Base-by-base conservation (phyloP, 2,113 vertebrate genomes). In the Mustela nigripes region DNA sequence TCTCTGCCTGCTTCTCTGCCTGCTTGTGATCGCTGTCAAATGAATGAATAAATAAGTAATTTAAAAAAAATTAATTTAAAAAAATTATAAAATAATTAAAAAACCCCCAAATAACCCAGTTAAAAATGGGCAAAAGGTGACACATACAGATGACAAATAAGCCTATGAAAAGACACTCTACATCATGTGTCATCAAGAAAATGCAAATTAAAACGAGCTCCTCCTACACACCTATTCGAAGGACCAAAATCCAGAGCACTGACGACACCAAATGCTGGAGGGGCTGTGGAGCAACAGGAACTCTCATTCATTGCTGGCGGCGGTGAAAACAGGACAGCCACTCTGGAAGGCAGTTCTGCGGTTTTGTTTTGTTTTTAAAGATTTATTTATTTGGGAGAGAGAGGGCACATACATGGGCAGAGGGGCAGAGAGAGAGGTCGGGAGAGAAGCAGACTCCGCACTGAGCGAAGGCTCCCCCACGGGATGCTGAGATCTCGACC, bases 201-300 rank as follows among this genome's bases (percentile, higher is more conserved):
- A 22, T 2, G 11, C 69, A 45, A 60, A 24, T 56, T 42, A 33
- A 9, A 42, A 39, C 2, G 1, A 60, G 36, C 14, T 39, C 10
- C 53, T 10, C 42, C 36, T 2, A 60, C 69, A 69, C 3, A 2
- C 53, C 69, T 31, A 10, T 3, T 2, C n/a, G 39, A n/a, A 62
- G 1, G 71, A 31, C 56, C 56, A 6, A 5, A n/a, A 22, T 16
- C 5, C 11, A 33, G 4, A 76, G 6, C 71, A 12, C 19, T 4
- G 69, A 22, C 7, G 4, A 10, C 56, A 62, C 4, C 19, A 11
- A 10, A 12, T 0, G 19, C 39, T 4, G 19, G 0, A 1, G 0
- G 7, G 19, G 19, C n/a, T 1, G 28, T 16, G 71, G 39, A 24
- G 19, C 1, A 6, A 11, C 56, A 26, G 71, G 18, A 74, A 9